Evolutionary conservation across 2,888 invertebrate genomes (phyloP), one percentile per base, ranked within the genome.

Genomic region (Volucella inanis): DNA sequence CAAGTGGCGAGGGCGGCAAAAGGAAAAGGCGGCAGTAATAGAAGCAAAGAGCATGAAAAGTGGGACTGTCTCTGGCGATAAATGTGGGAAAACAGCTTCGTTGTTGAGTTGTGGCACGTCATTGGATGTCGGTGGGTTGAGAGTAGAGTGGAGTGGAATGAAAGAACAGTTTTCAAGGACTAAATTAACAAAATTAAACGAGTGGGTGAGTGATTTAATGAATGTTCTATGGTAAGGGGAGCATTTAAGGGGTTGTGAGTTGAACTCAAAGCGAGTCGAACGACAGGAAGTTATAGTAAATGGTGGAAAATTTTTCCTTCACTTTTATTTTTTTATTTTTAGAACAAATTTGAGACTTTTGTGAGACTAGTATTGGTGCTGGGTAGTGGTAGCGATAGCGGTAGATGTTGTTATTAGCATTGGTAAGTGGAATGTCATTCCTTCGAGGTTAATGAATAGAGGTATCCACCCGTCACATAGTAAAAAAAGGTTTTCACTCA

Each of bases 201-300:
- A 81, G 85, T 85, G 85, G 85, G 76, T 85, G 85, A 85, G 85
- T 85, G 85, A 80, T 85, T 85, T 85, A 85, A 85, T 85, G 85
- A 85, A 81, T 71, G 81, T 77, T 85, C 77, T 59, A 85, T 0
- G 6, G 81, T 67, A 68, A 71, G 71, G 80, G 70, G 61, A 22
- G 31, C 31, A 31, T 31, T 75, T 80, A 70, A 50, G 74, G 55
- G 79, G 59, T 61, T n/a, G 49, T 47, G 50, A 43, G 31, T 41
- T 52, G 71, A 52, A 61, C n/a, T 38, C 22, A 57, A 54, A 45
- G 38, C 41, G 15, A 62, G 55, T 11, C 64, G 38, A 43, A 38
- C 62, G 70, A 31, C 18, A 57, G 57, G 49, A 70, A 67, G 57
- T 22, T 55, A 43, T 52, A n/a, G 39, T 31, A 15, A 14, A 55